Evolutionary conservation across 2,113 vertebrate genomes (phyloP).

Genomic region (Pollimyrus isidori): DNA sequence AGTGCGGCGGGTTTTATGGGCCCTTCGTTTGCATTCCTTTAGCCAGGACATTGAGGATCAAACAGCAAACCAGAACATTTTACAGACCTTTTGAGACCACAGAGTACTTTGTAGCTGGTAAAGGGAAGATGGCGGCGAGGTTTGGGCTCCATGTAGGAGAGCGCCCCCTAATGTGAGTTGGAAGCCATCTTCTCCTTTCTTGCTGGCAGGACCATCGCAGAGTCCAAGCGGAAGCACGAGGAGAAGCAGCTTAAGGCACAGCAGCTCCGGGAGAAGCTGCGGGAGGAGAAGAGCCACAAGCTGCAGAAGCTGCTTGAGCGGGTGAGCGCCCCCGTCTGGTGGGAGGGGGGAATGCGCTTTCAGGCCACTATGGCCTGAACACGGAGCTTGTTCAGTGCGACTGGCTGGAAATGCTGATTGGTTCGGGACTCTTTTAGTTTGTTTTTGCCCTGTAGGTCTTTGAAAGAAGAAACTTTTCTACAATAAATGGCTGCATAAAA

Average conservation of each 20-base stretch:
- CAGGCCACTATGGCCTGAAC: not conserved
- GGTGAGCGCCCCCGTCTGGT: constrained; percentile 59
- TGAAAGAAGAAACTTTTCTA: constrained; percentile 31
- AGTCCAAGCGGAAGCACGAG: constrained; percentile 99
- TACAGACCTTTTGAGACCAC: not conserved
- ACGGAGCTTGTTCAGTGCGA: not conserved
- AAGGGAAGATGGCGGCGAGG: not conserved
- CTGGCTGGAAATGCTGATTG: not conserved
- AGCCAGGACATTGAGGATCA: not conserved
- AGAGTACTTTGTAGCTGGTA: not conserved
- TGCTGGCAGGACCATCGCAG: constrained; percentile 85
- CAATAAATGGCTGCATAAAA: constrained; percentile 50
- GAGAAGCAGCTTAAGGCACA: constrained; percentile 99
- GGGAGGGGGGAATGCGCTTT: not conserved
- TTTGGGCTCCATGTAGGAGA: not conserved
- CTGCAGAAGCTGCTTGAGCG: constrained; percentile 95
- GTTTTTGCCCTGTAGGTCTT: constrained; percentile 37
- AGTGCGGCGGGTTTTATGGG: not conserved
- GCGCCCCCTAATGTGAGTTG: not conserved
- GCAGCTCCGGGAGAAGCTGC: constrained; percentile 89
- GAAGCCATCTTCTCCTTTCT: constrained; percentile 19
- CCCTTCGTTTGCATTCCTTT: not conserved
- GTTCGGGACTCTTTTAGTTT: constrained; percentile 39
- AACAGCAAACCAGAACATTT: not conserved
- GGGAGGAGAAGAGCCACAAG: constrained; percentile 94